Evolutionary conservation across 2,797 vertebrate genomes (phyloP), one percentile per base, ranked within the genome.

Genomic region (Coilia nasus): DNA sequence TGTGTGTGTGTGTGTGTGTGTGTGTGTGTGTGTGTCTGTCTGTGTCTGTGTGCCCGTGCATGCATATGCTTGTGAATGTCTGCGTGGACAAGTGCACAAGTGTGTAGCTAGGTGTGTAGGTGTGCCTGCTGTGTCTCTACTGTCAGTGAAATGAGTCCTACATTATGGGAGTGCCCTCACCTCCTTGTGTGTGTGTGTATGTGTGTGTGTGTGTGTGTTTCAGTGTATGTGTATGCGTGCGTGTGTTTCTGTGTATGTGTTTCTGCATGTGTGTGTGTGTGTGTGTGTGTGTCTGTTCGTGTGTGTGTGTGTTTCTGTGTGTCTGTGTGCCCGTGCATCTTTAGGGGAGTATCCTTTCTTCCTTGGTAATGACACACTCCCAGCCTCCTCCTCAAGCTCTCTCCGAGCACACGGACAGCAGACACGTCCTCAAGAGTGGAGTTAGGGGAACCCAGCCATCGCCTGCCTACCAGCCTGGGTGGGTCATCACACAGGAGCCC

Each of bases 341-440:
- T 91, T 91, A 92, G 82, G 88, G 89, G 89, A 89, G 88, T 87
- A 59, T 88, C 56, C n/a, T 78, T 88, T 88, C 91, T 91, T 92
- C 92, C 92, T 90, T 87, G 89, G 87, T 94, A 92, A 93, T 93
- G 89, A 90, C 89, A n/a, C n/a, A 91, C 89, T 90, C 84, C 87
- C 84, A 88, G 67, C 50, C 50, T 25, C 11, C 23, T 28, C 25
- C 7, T 41, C 35, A 41, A 54, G 50, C 50, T 3, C 50, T 14
- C 50, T 54, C 7, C 3, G 50, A 10, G 50, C 9, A 7, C 60
- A 62, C 60, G n/a, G 6, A 10, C 23, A 67, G 3, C 25, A 14
- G 11, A 28, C 25, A 31, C 14, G 25, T 12, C 64, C 64, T 28
- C 11, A 67, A 28, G 64, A 31, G 25, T 54, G 11, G 25, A 12